Percentiles rank a stretch among this genome's conserved stretches.
Conservation (phyloP, 2,113 vertebrate genomes). For the Daboia siamensis region DNA sequence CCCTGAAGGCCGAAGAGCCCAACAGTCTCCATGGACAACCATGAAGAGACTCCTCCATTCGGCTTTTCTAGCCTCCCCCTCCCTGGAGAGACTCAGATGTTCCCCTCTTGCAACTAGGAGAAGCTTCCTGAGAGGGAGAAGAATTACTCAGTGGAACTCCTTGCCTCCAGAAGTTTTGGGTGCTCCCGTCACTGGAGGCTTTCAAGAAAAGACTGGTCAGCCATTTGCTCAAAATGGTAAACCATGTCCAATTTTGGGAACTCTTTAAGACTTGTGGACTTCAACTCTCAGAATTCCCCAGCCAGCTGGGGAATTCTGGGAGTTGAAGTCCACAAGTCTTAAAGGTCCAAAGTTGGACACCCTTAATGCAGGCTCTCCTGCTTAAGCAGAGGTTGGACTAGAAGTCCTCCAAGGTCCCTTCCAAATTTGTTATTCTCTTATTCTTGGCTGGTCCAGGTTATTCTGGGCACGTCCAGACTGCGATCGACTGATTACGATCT, state of each 20-base stretch:
- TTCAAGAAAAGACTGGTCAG: too few species aligned
- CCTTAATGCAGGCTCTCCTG: neutral
- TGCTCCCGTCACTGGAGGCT: too few species aligned
- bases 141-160: too few species aligned
- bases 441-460: neutral
- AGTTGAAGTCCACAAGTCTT: neutral
- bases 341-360: neutral
- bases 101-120: conserved; percentile 34
- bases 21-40: neutral
- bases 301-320: too few species aligned
- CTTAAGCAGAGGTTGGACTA: neutral
- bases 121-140: too few species aligned
- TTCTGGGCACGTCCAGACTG: conserved; percentile 25
- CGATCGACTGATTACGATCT: conserved; percentile 58
- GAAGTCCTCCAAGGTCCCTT: neutral
- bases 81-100: conserved; percentile 10
- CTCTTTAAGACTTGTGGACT: too few species aligned
- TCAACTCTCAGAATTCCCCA: too few species aligned
- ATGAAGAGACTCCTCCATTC: too few species aligned
- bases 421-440: neutral
- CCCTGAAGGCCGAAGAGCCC: too few species aligned
- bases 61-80: conserved; percentile 42
- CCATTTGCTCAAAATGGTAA: too few species aligned
- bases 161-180: too few species aligned
- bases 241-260: too few species aligned